Conservation (phyloP, 2,888 invertebrate species). For the Rotaria socialis region DNA sequence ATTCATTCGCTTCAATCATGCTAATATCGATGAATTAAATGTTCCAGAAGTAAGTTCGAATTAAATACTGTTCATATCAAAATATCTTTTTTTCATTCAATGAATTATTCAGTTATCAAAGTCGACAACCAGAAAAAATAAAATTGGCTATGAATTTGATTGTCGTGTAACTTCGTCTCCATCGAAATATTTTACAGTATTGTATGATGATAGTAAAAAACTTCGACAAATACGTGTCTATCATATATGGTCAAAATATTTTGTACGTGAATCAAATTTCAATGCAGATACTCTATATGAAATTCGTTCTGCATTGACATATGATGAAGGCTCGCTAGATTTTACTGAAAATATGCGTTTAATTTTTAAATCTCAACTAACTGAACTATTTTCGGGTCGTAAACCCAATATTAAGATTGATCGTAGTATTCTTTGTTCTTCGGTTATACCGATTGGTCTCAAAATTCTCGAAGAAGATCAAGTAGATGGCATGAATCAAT, state of each 20-base stretch:
- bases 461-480: neutral
- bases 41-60: neutral
- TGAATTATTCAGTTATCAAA: neutral
- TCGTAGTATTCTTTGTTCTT: neutral
- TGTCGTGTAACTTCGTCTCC: neutral
- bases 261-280: neutral
- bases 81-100: neutral
- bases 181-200: neutral
- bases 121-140: neutral
- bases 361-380: neutral
- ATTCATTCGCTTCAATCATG: neutral
- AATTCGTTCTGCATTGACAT: neutral
- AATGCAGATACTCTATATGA: neutral
- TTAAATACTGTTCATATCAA: neutral
- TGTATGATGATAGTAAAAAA: neutral
- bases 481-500: neutral
- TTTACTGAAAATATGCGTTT: neutral
- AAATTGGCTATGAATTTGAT: constrained; percentile 1
- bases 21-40: neutral
- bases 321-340: neutral
- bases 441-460: neutral
- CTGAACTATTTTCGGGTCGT: neutral
- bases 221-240: neutral
- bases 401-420: neutral
- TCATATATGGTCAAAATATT: neutral